Evolutionary conservation across 2,113 vertebrate species (phyloP), one percentile per base, ranked within the genome.

Genomic region (Australoheros scitulus): DNA sequence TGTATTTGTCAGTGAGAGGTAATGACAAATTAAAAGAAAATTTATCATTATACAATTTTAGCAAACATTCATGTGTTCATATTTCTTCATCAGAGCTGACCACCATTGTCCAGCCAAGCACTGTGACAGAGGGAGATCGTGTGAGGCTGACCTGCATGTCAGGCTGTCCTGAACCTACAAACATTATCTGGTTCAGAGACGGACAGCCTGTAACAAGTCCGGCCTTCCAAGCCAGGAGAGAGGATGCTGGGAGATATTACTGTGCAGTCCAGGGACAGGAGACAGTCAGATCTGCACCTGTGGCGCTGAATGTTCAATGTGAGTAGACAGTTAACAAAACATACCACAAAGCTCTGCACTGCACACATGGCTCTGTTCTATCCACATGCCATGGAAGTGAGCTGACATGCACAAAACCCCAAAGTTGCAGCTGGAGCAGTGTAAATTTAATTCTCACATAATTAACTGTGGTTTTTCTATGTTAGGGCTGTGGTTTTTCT

Each of bases 221-320:
- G 6, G 2, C 2, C 41, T 63, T 92, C 60, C 63, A 43, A 76
- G 91, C 81, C 26, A 63, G 24, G 3, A 86, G 52, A 63, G 34
- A 87, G 38, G 87, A 93, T 82, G 79, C 90, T 80, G 92, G 92
- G 56, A 80, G 26, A 6, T 92, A 93, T 61, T 10, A 58, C 55
- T 94, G 92, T 77, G 90, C 88, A 7, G 5, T 89, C 17, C 1
- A 0, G 3, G 74, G 77, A 68, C 82, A 85, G 17, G 52, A 86
- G 22, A n/a, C 1, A 0, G 26, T 11, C 64, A 50, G 9, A 65
- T 94, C 93, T 18, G 57, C 32, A 7, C 2, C 47, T 5, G 88
- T 85, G 58, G 11, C 36, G 60, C 88, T 94, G 8, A 82, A 43
- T 57, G 92, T 94, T 82, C 87, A 79, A 1, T 94, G 92, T 93